Evolutionary conservation across 2,797 vertebrate species (phyloP).

Genomic region (Caiman crocodilus): DNA sequence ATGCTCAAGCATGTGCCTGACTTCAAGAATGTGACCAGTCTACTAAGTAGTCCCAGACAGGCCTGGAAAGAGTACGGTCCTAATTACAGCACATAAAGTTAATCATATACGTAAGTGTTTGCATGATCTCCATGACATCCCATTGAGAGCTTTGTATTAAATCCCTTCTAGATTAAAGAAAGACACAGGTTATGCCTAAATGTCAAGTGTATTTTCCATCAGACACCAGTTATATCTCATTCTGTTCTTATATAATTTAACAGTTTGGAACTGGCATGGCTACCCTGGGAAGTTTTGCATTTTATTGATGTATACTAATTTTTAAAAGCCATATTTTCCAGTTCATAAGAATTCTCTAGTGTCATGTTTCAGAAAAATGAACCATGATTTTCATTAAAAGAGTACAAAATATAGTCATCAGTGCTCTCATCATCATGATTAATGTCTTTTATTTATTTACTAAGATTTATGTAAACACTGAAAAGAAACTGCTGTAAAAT

Average conservation of each 20-base stretch:
- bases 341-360: conserved; percentile 14
- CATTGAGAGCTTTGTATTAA: conserved; percentile 38
- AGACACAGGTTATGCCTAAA: conserved; percentile 28
- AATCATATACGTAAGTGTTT: not conserved
- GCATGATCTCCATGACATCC: not conserved
- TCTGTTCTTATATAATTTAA: conserved; percentile 46
- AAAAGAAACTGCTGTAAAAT: not conserved
- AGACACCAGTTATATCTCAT: conserved; percentile 31
- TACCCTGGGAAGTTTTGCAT: conserved; percentile 49
- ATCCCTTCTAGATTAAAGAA: conserved; percentile 14
- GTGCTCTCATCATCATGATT: not conserved
- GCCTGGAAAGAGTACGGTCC: not conserved
- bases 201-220: conserved; percentile 47
- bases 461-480: not conserved
- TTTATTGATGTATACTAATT: conserved; percentile 39
- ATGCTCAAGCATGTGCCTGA: not conserved
- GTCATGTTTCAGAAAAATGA: conserved; percentile 43
- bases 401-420: not conserved
- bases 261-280: conserved; percentile 38
- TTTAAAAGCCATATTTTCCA: conserved; percentile 66
- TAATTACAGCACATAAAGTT: not conserved
- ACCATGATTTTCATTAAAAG: not conserved
- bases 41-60: fast-evolving
- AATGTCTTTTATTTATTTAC: not conserved
- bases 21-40: not conserved